These are phyloP conservation scores for Autographa gamma DNA, from an alignment of 2,888 invertebrate genomes.

Conservation along the genomic window DNA sequence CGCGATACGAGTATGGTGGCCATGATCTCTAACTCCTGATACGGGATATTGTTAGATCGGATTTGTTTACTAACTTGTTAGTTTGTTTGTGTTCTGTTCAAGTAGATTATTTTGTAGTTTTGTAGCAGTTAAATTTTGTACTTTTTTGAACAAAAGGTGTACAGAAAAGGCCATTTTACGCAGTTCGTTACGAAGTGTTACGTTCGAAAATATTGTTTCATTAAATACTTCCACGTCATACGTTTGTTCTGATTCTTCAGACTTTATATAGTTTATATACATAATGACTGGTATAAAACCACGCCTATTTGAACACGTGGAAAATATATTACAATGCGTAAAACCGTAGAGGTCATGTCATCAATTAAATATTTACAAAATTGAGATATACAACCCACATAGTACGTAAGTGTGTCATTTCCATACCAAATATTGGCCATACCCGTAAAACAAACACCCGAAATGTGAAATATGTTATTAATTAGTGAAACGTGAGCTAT, in stretches of 20 bases:
- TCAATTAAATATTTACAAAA: constrained; percentile 14
- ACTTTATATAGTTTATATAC: neutral
- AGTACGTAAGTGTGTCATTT: constrained; percentile 11
- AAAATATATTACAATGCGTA: constrained; percentile 9
- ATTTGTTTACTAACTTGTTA: constrained; percentile 15
- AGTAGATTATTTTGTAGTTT: neutral
- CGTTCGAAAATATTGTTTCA: neutral
- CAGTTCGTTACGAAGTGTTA: neutral
- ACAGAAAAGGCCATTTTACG: neutral
- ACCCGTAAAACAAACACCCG: constrained; percentile 16
- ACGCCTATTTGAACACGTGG: constrained; percentile 14
- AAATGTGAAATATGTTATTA: constrained; percentile 14
- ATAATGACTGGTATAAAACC: neutral
- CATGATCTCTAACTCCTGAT: constrained; percentile 57
- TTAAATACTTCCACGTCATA: constrained; percentile 1
- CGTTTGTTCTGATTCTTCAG: neutral
- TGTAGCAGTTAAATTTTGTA: neutral
- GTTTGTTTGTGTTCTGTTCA: neutral
- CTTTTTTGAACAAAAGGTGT: neutral
- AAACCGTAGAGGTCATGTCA: neutral
- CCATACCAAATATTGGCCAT: constrained; percentile 17
- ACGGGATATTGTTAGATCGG: constrained; percentile 24
- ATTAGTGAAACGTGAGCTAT: constrained; percentile 26
- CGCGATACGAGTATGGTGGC: constrained; percentile 69
- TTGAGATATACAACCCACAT: constrained; percentile 9